These are phyloP conservation scores for Seriola rivoliana DNA, from an alignment of 2,113 vertebrate genomes.

Conservation along the genomic window DNA sequence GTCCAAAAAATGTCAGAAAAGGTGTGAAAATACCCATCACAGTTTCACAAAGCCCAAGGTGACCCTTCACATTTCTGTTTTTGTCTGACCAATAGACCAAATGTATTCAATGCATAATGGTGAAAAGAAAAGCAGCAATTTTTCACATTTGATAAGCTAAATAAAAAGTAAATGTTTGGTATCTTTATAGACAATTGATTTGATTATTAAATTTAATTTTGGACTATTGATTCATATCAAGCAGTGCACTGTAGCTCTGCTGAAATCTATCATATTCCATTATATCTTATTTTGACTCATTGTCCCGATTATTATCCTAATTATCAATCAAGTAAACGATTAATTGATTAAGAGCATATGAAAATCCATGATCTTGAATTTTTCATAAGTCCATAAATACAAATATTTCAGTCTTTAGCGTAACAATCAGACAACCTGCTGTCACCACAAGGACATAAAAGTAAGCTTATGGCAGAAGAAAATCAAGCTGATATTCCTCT, in stretches of 20 bases:
- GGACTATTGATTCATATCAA: not conserved
- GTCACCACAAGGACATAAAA: not conserved
- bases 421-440: not conserved
- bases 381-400: not conserved
- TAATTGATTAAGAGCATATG: not conserved
- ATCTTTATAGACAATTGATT: not conserved
- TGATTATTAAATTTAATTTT: not conserved
- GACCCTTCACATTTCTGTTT: too few species aligned
- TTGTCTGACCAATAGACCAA: not conserved
- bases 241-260: too few species aligned
- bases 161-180: not conserved
- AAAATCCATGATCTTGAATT: not conserved
- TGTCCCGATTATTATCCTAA: not conserved
- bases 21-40: not conserved
- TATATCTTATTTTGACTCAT: not conserved
- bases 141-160: too few species aligned
- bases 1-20: not conserved
- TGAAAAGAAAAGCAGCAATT: not conserved
- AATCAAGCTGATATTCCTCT: not conserved
- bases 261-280: not conserved
- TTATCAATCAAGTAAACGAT: not conserved
- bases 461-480: not conserved
- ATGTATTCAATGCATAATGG: not conserved
- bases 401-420: not conserved
- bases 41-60: not conserved